phyloP scores from a whole-genome alignment of 2,113 vertebrate genomes.

The Ictalurus punctatus region DNA sequence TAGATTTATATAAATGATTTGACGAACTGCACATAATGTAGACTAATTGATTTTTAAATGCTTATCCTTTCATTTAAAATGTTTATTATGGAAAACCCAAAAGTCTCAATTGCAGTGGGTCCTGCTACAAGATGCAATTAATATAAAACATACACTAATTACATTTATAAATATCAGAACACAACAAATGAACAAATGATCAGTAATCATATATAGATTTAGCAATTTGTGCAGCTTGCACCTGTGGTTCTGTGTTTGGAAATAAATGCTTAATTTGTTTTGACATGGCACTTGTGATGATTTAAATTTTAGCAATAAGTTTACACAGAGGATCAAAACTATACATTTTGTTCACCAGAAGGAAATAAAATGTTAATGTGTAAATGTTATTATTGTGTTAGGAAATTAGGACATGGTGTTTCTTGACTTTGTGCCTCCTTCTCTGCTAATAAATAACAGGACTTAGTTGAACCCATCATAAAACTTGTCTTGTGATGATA shows the following conservation, averaged over 20 bases:
- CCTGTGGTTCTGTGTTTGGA: neutral
- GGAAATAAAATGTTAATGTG: neutral
- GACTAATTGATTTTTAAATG: neutral
- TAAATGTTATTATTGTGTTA: neutral
- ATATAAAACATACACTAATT: neutral
- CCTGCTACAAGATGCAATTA: constrained; percentile 14
- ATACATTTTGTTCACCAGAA: neutral
- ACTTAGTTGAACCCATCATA: neutral
- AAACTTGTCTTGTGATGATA: neutral
- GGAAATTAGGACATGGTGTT: neutral
- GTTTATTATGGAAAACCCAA: neutral
- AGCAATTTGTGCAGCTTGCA: neutral
- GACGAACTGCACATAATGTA: neutral
- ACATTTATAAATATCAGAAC: constrained; percentile 15
- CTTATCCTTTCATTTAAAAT: neutral
- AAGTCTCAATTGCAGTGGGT: neutral
- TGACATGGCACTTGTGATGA: neutral
- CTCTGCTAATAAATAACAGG: neutral
- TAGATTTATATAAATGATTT: neutral
- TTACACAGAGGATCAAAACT: neutral
- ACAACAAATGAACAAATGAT: constrained; percentile 3
- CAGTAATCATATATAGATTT: neutral
- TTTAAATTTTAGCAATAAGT: neutral
- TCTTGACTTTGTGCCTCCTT: neutral
- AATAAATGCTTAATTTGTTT: neutral